phyloP scores from a whole-genome alignment of 2,113 vertebrate genomes.

The Phalacrocorax carbo region DNA sequence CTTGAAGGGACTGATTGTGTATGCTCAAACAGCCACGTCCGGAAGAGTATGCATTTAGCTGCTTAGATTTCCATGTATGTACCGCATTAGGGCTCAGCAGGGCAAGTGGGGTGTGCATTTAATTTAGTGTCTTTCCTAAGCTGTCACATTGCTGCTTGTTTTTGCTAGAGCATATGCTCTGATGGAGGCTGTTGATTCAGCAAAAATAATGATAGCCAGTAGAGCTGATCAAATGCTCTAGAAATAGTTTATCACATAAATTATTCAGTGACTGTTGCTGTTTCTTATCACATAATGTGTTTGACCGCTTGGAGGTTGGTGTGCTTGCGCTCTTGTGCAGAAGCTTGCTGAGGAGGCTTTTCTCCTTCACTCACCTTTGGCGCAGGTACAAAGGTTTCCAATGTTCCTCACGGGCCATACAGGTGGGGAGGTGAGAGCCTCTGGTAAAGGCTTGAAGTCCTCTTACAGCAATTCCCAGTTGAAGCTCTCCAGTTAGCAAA shows the following conservation, averaged over 20 bases:
- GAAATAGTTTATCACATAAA: not conserved
- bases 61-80: not conserved
- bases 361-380: not conserved
- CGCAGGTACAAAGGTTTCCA: not conserved
- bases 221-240: not conserved
- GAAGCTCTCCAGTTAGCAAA: not conserved
- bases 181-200: slow-evolving; percentile 23
- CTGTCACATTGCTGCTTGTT: not conserved
- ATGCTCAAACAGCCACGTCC: not conserved
- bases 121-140: not conserved
- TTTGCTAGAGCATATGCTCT: not conserved
- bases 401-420: fast-evolving
- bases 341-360: not conserved
- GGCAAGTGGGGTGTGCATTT: not conserved
- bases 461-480: not conserved
- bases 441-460: not conserved
- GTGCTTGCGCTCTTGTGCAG: not conserved
- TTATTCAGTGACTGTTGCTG: not conserved
- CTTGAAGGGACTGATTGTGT: not conserved
- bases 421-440: not conserved
- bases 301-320: not conserved
- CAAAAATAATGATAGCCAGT: not conserved
- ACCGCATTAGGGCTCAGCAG: not conserved
- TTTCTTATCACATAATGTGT: not conserved
- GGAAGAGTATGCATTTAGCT: not conserved